Conservation (phyloP, 1,140 invertebrate genomes). For the Saxidomus purpurata region DNA sequence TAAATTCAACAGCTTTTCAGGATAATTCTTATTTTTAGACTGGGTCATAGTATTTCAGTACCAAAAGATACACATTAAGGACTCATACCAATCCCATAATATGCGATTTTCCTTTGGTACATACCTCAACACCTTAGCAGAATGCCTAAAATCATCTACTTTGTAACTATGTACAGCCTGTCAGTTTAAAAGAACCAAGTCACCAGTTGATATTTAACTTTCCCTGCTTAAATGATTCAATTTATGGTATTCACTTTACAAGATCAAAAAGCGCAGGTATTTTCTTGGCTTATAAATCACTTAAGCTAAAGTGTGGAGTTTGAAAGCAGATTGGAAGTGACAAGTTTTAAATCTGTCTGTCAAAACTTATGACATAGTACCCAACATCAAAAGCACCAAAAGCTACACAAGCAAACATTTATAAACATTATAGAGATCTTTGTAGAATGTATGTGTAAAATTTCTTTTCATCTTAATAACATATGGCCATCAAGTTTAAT, state of each 20-base stretch:
- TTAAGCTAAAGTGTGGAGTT: slow-evolving; percentile 60
- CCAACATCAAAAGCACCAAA: slow-evolving; percentile 49
- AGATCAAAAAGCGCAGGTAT: slow-evolving; percentile 59
- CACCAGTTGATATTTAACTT: slow-evolving; percentile 37
- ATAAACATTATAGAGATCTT: slow-evolving; percentile 61
- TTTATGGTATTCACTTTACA: slow-evolving; percentile 34
- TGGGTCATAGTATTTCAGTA: too few species aligned
- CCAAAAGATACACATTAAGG: too few species aligned
- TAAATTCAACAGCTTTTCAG: too few species aligned
- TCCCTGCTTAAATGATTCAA: slow-evolving; percentile 17
- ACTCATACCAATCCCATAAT: too few species aligned
- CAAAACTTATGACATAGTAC: slow-evolving; percentile 63
- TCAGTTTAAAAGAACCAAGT: slow-evolving; percentile 25
- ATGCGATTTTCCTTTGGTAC: too few species aligned
- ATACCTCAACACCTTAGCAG: too few species aligned
- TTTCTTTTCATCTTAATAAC: slow-evolving; percentile 63
- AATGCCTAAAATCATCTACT: too few species aligned
- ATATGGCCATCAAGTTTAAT: slow-evolving; percentile 63
- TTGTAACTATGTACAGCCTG: too few species aligned
- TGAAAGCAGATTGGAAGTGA: slow-evolving; percentile 65
- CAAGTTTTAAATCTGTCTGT: slow-evolving; percentile 59
- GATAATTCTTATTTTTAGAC: too few species aligned
- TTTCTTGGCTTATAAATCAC: slow-evolving; percentile 62
- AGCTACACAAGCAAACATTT: slow-evolving; percentile 49
- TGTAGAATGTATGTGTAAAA: slow-evolving; percentile 12